Evolutionary conservation across 2,113 vertebrate genomes (phyloP), one percentile per base, ranked within the genome.

Genomic region (Rhabdomys dilectus): DNA sequence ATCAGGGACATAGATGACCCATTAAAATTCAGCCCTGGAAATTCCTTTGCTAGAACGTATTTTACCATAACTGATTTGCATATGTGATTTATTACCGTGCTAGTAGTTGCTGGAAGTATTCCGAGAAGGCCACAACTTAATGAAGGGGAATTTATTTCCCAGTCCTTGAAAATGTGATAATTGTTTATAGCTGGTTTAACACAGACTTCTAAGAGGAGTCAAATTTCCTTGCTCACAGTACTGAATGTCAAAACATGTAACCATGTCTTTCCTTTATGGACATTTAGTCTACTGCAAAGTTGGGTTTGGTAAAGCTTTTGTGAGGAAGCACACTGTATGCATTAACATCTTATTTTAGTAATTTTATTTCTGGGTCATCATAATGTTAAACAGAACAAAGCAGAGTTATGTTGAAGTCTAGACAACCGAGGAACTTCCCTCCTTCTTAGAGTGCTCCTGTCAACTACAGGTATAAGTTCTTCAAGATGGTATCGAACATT

Each of bases 211-310:
- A 15, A 70, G 24, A 70, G 58, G 34, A 56, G 10, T 29, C n/a
- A n/a, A 42, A 56, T 8, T 8, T 58, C 31, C 48, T 4, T n/a
- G 1, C 51, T 86, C 1, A 0, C 1, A 15, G 26, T 5, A 4
- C 15, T 45, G 16, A 48, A 8, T 13, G 48, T 88, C 24, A 24
- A 19, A 68, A 56, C 45, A 7, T 81, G 3, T 21, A 29, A 66
- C 6, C 12, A 1, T 56, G 10, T 0, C 17, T 68, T 13, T 51
- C 6, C 15, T 17, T 45, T 64, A 31, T 39, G 62, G 34, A 56
- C 6, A 2, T 10, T 62, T 10, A 8, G 5, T 73, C 3, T 34
- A 24, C 12, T 89, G 2, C 31, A 68, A 45, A 39, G 62, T 2
- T 1, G 34, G 31, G 16, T 0, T 42, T 15, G 36, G 39, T 8